phyloP scores from a whole-genome alignment of 2,113 vertebrate genomes.

The Podarcis raffonei region DNA sequence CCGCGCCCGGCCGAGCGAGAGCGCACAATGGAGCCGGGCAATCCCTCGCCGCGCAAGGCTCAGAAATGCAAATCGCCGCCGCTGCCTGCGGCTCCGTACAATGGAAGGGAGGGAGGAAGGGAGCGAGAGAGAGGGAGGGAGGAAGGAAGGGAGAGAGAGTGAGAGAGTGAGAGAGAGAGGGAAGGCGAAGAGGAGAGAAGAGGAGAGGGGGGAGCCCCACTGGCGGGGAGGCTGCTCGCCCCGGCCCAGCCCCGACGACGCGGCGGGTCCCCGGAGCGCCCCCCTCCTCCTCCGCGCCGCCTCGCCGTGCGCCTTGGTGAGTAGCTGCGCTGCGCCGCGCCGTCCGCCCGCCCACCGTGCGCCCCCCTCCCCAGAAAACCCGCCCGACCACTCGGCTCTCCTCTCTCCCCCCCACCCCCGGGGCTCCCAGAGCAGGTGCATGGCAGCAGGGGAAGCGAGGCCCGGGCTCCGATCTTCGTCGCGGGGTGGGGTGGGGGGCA shows the following conservation, averaged over 20 bases:
- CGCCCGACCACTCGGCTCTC: not conserved
- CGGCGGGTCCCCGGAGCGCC: constrained; percentile 32
- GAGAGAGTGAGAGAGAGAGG: not conserved
- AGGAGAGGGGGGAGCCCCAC: constrained; percentile 32
- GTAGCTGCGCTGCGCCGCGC: constrained; percentile 22
- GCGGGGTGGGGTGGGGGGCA: no score
- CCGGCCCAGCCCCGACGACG: constrained; percentile 39
- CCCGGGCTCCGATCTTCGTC: not conserved
- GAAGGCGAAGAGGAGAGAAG: not conserved
- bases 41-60: constrained; percentile 38
- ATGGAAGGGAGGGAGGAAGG: constrained; percentile 12
- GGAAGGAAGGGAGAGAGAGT: not conserved
- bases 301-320: constrained; percentile 36
- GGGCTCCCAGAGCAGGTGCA: constrained; percentile 29
- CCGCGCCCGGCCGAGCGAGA: not conserved
- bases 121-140: not conserved
- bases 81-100: constrained; percentile 37
- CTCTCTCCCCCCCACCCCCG: not conserved
- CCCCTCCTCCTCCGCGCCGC: constrained; percentile 35
- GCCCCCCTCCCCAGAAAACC: constrained; percentile 32
- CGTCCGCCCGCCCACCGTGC: constrained; percentile 36
- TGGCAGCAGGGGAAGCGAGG: not conserved
- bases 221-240: constrained; percentile 32
- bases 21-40: constrained; percentile 33
- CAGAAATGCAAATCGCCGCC: constrained; percentile 39